Evolutionary conservation across 1,140 invertebrate genomes (phyloP).

Genomic region (Pissodes strobi): DNA sequence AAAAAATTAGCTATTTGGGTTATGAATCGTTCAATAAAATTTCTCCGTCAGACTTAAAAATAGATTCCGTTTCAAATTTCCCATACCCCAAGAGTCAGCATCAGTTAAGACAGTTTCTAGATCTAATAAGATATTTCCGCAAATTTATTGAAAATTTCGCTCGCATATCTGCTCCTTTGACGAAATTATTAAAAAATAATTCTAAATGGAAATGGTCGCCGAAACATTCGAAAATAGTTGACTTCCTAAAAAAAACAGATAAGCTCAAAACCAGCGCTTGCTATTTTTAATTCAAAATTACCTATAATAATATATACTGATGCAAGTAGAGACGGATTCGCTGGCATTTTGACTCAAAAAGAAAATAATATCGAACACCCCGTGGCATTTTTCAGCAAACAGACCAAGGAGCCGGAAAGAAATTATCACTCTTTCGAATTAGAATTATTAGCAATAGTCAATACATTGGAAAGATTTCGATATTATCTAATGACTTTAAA

Average conservation of each 20-base stretch:
- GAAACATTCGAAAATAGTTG: too few relatives aligned
- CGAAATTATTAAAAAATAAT: neutral
- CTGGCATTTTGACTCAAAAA: constrained; percentile 13
- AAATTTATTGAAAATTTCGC: constrained; percentile 17
- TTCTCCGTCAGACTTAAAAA: neutral
- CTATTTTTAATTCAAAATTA: constrained; percentile 2
- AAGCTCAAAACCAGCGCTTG: too few relatives aligned
- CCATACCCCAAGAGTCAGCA: constrained; percentile 1
- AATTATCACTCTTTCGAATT: constrained; percentile 10
- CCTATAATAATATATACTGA: constrained; percentile 3
- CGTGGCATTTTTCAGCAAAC: constrained; percentile 11
- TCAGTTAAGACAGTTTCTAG: constrained; percentile 2
- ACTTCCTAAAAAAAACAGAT: too few relatives aligned
- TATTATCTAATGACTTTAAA: constrained; percentile 3
- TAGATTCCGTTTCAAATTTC: neutral
- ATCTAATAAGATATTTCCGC: constrained; percentile 9
- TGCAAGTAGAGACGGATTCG: constrained; percentile 8
- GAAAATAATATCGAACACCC: neutral
- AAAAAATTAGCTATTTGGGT: too few relatives aligned
- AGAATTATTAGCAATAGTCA: constrained; percentile 10
- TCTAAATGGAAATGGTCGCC: neutral
- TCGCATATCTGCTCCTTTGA: too few relatives aligned
- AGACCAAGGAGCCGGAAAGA: neutral
- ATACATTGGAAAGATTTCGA: neutral
- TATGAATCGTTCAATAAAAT: too few relatives aligned